Percentiles rank a stretch among this genome's conserved stretches.
Conservation (phyloP, 2,113 vertebrate genomes). For the Epinephelus cyanopodus region DNA sequence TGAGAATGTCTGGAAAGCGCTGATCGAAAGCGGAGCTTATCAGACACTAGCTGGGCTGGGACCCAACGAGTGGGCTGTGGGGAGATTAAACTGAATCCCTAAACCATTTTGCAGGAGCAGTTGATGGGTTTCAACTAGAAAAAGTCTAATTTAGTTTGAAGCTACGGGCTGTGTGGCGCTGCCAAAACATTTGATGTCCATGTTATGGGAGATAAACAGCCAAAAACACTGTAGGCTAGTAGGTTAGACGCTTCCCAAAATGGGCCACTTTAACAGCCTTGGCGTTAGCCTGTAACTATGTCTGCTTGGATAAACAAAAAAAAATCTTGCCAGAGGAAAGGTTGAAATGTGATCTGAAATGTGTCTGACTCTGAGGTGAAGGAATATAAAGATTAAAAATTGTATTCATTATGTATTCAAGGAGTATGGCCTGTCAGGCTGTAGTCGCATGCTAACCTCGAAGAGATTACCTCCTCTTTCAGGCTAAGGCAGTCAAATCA, state of each 20-base stretch:
- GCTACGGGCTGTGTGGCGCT: slow-evolving; percentile 29
- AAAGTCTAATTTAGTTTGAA: slow-evolving; percentile 53
- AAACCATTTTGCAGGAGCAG: slow-evolving; percentile 41
- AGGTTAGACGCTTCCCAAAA: slow-evolving; percentile 38
- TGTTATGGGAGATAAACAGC: slow-evolving; percentile 41
- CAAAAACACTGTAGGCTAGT: slow-evolving; percentile 19
- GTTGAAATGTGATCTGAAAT: not conserved
- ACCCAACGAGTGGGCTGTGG: slow-evolving; percentile 48
- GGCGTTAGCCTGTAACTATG: not conserved
- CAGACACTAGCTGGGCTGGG: slow-evolving; percentile 41
- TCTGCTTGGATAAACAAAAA: not conserved
- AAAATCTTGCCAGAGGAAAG: not conserved
- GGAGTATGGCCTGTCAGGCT: slow-evolving; percentile 1
- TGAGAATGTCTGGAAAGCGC: slow-evolving; percentile 33
- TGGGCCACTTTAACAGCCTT: slow-evolving; percentile 23
- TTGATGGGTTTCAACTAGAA: slow-evolving; percentile 55
- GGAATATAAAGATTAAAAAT: not conserved
- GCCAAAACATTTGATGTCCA: slow-evolving; percentile 41
- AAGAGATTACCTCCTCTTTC: not conserved
- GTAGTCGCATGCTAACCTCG: not conserved
- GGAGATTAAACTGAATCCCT: slow-evolving; percentile 61
- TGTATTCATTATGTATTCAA: not conserved
- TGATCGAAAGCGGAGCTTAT: slow-evolving; percentile 23
- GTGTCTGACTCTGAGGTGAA: not conserved
- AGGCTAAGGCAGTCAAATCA: slow-evolving; percentile 13